These are phyloP conservation scores for Zosterops lateralis DNA, from an alignment of 2,113 vertebrate genomes.

Conservation along the genomic window DNA sequence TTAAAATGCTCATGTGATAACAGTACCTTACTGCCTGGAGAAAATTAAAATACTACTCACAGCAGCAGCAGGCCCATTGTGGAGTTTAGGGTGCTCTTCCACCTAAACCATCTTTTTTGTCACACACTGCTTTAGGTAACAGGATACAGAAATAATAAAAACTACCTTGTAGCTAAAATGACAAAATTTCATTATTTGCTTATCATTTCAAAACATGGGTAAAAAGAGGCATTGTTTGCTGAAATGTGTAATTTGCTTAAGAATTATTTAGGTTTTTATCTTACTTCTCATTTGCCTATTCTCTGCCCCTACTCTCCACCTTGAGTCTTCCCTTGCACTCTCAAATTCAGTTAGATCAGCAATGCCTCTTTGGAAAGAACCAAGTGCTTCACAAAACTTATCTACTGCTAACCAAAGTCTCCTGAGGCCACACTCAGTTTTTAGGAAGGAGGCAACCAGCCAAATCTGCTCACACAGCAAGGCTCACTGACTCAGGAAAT, in stretches of 20 bases:
- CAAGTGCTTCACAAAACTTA: background rate
- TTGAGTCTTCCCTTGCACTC: background rate
- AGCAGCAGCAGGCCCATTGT: background rate
- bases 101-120: background rate
- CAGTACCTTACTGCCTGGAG: background rate
- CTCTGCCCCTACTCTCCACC: background rate
- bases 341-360: background rate
- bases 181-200: background rate
- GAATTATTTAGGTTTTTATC: background rate
- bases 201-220: background rate
- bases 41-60: background rate
- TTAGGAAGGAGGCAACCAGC: background rate
- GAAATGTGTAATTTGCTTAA: background rate
- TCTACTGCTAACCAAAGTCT: background rate
- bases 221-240: background rate
- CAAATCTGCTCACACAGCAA: background rate
- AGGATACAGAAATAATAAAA: background rate
- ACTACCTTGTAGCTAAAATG: background rate
- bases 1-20: background rate
- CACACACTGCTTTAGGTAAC: background rate
- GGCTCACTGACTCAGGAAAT: background rate
- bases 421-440: background rate
- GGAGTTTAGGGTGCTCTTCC: background rate
- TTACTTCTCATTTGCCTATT: background rate
- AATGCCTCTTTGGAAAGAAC: background rate